Base-by-base conservation (phyloP, 2,888 invertebrate genomes). In the Nemurella pictetii region DNA sequence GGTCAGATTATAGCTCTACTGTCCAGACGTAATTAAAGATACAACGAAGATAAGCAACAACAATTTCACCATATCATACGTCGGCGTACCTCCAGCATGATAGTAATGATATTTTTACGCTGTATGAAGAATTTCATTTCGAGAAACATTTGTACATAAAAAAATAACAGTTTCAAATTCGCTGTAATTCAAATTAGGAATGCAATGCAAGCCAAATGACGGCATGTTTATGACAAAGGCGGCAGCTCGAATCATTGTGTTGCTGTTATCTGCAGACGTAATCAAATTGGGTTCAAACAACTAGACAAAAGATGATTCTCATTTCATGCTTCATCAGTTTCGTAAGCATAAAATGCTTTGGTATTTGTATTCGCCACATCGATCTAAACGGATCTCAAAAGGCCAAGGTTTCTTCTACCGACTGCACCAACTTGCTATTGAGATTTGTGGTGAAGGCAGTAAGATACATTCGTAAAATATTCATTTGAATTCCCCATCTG, bases 281-380 rank as follows among this genome's bases (percentile, higher is more conserved):
- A 81, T 81, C 80, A 81, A 81, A 81, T 81, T 81, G 80, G 26
- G 80, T 81, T 81, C 80, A 81, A 81, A 81, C 80, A 81, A 81
- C 35, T 32, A 35, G 35, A 81, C 80, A 35, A 81, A 81, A 35
- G 80, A 81, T 36, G 80, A 81, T 81, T 80, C 80, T 81, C 80
- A 81, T 81, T 81, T 81, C 80, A 81, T 81, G 80, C 80, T 36
- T 81, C 80, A 81, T 81, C 80, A 81, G 80, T 35, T 35, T 35
- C 36, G 35, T 35, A 30, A 32, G 32, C 29, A 26, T 20, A 81
- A 81, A 81, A 81, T 81, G 80, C 80, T 32, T 81, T 35, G 80
- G 80, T 81, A 30, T 30, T 81, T 81, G 30, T 78, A 29, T 29
- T 28, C 75, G 75, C 75, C 75, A 32, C 29, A 29, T 30, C 80